Conservation (phyloP, 2,113 vertebrate genomes). For the Pontoporia blainvillei region DNA sequence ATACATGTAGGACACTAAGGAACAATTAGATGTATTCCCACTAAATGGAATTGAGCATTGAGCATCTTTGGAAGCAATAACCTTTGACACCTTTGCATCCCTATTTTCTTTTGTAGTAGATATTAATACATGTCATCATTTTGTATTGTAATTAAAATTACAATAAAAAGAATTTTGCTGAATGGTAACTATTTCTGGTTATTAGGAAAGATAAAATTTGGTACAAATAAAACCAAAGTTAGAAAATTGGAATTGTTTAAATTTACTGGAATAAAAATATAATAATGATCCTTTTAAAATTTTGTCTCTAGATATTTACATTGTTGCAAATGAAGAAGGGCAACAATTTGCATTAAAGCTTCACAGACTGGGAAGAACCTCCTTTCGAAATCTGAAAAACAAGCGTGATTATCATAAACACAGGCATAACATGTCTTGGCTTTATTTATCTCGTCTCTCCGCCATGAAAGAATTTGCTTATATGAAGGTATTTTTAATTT, state of each 20-base stretch:
- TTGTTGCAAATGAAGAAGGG: slow-evolving; percentile 91
- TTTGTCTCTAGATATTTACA: slow-evolving; percentile 90
- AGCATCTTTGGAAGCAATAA: not conserved
- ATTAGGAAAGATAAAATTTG: not conserved
- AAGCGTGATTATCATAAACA: slow-evolving; percentile 98
- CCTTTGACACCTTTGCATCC: not conserved
- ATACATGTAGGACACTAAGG: not conserved
- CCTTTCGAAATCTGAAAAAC: slow-evolving; percentile 96
- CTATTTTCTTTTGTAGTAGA: not conserved
- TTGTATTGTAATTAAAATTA: not conserved
- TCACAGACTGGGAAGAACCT: slow-evolving; percentile 94
- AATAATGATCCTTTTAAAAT: slow-evolving; percentile 12
- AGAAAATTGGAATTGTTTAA: not conserved
- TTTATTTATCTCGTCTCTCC: slow-evolving; percentile 96
- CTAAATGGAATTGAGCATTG: not conserved
- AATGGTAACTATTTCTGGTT: not conserved
- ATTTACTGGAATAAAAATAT: not conserved
- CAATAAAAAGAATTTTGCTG: not conserved
- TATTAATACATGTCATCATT: not conserved
- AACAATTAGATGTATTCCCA: not conserved
- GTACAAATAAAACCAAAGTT: not conserved
- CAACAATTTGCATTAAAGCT: slow-evolving; percentile 93
- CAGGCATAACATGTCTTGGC: slow-evolving; percentile 94
- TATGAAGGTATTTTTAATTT: slow-evolving; percentile 91
- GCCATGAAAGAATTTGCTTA: slow-evolving; percentile 99